phyloP scores from a whole-genome alignment of 2,113 vertebrate genomes.

The Hyla sarda region DNA sequence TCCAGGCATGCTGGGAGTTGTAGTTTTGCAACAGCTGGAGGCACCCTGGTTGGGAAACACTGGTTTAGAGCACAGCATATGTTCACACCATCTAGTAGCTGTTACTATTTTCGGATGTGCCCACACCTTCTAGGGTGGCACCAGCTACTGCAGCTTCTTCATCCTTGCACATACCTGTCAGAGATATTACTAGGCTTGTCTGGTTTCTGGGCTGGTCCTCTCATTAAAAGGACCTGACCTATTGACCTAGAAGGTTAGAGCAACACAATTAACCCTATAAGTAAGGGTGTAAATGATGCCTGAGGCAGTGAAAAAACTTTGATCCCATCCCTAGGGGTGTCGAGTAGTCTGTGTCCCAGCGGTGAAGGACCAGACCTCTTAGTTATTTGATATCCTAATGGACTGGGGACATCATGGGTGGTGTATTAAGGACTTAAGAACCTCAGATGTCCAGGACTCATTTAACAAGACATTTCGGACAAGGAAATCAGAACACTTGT shows the following conservation, averaged over 20 bases:
- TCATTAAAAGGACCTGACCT: conserved; percentile 6
- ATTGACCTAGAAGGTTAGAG: conserved; percentile 32
- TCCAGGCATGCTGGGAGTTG: no score
- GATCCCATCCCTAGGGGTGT: conserved; percentile 16
- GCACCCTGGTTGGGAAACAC: not conserved
- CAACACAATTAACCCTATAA: conserved; percentile 36
- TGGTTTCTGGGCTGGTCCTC: conserved; percentile 5
- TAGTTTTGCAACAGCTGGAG: no score
- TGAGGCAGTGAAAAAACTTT: conserved; percentile 5
- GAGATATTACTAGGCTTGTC: not conserved
- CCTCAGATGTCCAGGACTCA: not conserved
- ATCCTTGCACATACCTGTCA: not conserved
- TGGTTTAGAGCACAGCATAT: not conserved
- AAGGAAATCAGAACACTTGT: not conserved
- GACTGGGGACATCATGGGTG: conserved; percentile 2
- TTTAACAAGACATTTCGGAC: conserved; percentile 10
- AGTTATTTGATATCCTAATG: conserved; percentile 27
- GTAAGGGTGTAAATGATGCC: not conserved
- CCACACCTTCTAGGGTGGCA: not conserved
- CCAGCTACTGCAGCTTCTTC: not conserved
- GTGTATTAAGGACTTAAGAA: conserved; percentile 4
- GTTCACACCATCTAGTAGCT: not conserved
- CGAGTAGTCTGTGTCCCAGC: not conserved
- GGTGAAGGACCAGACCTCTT: not conserved
- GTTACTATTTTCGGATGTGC: not conserved